Percentiles rank a stretch among this genome's conserved stretches.
Evolutionary conservation across 2,113 vertebrate genomes (phyloP).

Genomic region (Glaucidium brasilianum): DNA sequence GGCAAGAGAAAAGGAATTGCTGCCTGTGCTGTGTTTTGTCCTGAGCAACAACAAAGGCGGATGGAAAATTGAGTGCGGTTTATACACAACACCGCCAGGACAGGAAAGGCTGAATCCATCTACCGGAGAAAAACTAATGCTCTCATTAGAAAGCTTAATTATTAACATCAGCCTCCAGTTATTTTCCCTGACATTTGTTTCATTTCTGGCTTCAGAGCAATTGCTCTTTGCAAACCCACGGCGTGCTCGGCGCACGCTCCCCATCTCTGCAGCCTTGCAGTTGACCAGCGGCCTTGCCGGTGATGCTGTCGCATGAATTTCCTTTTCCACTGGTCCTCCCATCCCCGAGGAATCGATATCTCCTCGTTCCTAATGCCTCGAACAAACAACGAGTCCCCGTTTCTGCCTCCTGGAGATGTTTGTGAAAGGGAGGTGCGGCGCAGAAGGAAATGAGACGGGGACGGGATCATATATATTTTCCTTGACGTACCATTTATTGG

Average conservation of each 20-base stretch:
- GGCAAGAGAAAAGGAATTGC: neutral
- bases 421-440: neutral
- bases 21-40: neutral
- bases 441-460: neutral
- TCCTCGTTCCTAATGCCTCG: neutral
- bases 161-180: constrained; percentile 70
- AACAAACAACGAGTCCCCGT: neutral
- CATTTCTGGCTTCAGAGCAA: constrained; percentile 54
- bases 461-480: constrained; percentile 15
- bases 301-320: neutral
- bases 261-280: neutral
- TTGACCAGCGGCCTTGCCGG: neutral
- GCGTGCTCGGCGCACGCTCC: neutral
- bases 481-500: constrained; percentile 17
- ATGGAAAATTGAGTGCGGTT: constrained; percentile 3
- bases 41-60: constrained; percentile 26
- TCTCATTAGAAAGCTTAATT: constrained; percentile 75
- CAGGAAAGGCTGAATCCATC: constrained; percentile 63
- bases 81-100: neutral
- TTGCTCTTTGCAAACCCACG: constrained; percentile 29
- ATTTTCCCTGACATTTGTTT: constrained; percentile 50
- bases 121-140: constrained; percentile 65
- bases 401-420: neutral
- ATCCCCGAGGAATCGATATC: neutral
- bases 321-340: neutral